phyloP scores from a whole-genome alignment of 2,888 invertebrate species.

The Tenthredo mesomela region DNA sequence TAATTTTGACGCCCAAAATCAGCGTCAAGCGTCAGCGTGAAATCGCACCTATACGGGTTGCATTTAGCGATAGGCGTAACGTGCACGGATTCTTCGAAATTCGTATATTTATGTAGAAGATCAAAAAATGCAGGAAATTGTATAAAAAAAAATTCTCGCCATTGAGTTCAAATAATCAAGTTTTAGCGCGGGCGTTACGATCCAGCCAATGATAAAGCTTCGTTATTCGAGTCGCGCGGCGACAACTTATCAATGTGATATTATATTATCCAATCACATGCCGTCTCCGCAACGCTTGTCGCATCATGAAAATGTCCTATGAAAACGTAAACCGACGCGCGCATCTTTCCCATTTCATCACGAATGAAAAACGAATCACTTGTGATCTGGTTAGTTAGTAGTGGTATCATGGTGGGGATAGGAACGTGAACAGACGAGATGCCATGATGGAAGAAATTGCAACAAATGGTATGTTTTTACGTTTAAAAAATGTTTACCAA shows the following conservation, averaged over 20 bases:
- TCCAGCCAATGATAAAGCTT: not conserved
- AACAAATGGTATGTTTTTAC: slow-evolving; percentile 69
- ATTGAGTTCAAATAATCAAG: not conserved
- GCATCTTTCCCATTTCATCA: slow-evolving; percentile 8
- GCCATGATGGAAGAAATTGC: slow-evolving; percentile 74
- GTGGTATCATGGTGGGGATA: slow-evolving; percentile 33
- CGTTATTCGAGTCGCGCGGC: not conserved
- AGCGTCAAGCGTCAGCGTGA: too few species aligned
- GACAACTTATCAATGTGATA: not conserved
- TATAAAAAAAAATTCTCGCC: not conserved
- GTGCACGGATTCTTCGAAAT: too few species aligned
- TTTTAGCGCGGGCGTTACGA: not conserved
- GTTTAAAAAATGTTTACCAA: not conserved
- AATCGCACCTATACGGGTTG: too few species aligned
- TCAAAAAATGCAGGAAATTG: not conserved
- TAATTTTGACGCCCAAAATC: too few species aligned
- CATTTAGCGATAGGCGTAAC: too few species aligned
- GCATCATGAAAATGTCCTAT: not conserved
- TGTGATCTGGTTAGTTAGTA: not conserved
- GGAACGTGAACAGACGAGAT: slow-evolving; percentile 61
- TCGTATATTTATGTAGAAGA: not conserved
- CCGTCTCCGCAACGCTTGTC: not conserved
- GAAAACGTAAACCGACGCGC: not conserved
- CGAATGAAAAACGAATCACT: slow-evolving; percentile 20
- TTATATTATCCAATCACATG: not conserved